Evolutionary conservation across 2,888 invertebrate species (phyloP), one percentile per base, ranked within the genome.

Genomic region (Eupithecia tripunctaria): DNA sequence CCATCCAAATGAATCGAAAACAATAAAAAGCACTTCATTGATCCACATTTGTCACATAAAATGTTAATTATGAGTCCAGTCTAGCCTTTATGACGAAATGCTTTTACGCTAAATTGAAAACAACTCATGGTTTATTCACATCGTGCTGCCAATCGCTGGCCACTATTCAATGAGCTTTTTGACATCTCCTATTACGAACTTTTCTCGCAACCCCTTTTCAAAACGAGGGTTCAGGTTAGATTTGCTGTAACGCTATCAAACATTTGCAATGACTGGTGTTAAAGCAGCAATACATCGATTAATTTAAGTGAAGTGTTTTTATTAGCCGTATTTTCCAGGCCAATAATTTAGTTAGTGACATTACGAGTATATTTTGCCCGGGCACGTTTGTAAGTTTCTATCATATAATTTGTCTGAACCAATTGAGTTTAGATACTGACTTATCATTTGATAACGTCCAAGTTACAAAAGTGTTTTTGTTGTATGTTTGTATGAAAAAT

Each of bases 41-140:
- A 76, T 71, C 78, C 77, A 82, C 83, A 84, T 85, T 85, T 85
- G 84, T 87, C 85, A 83, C 81, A 86, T 83, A 88, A 88, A 87
- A 89, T 88, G 89, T 89, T 93, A 92, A 93, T 93, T 92, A 90
- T 89, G 85, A 83, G 82, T 83, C 81, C 81, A 82, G 86, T 85
- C 85, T 84, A 80, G 88, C 68, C 87, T 92, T 92, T 93, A 92
- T 91, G 91, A 91, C 91, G 79, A 81, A 88, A 92, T 88, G 92
- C 93, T 93, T 92, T 93, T 91, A 92, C 92, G 91, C 89, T 86
- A 91, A 93, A 93, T 93, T 93, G 92, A 93, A 93, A 92, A 93
- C 92, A 92, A 88, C 91, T 93, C 93, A 93, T 93, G 92, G 91
- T 91, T 93, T 92, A 93, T 93, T 93, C 93, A 93, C 88, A 84